Evolutionary conservation across 1,140 invertebrate species (phyloP).

Genomic region (Trichonephila inaurata): DNA sequence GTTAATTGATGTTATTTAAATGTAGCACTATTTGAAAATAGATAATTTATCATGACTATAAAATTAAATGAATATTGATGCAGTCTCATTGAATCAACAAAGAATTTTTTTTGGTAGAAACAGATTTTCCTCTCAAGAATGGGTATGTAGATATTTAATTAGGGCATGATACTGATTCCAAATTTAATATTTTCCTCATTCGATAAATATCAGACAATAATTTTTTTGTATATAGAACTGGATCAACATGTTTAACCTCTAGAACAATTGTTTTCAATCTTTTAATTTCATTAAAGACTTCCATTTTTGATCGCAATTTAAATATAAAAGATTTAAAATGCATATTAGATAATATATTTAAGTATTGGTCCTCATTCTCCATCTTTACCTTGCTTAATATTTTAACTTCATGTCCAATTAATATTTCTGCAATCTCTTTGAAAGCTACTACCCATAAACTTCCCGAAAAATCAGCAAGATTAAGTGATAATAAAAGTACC

Average conservation of each 20-base stretch:
- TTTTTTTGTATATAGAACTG: slow-evolving; percentile 31
- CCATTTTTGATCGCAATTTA: slow-evolving; percentile 92
- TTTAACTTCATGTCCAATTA: slow-evolving; percentile 87
- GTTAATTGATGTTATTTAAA: too few species aligned
- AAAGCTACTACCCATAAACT: slow-evolving; percentile 94
- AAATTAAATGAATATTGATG: too few species aligned
- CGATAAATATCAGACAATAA: slow-evolving; percentile 27
- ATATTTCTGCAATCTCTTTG: slow-evolving; percentile 90
- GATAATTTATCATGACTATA: too few species aligned
- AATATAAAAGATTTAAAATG: slow-evolving; percentile 91
- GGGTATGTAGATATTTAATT: too few species aligned
- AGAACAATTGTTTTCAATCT: slow-evolving; percentile 22
- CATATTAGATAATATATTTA: slow-evolving; percentile 86
- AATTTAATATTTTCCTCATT: slow-evolving; percentile 42
- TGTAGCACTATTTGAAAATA: too few species aligned
- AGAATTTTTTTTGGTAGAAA: neutral
- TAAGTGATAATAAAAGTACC: slow-evolving; percentile 87
- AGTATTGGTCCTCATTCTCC: slow-evolving; percentile 81
- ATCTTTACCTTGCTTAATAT: slow-evolving; percentile 85
- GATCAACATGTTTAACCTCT: slow-evolving; percentile 4
- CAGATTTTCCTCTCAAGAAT: neutral
- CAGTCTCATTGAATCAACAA: neutral
- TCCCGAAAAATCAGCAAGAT: slow-evolving; percentile 89
- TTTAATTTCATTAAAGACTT: slow-evolving; percentile 88
- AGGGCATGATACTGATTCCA: neutral